Conservation (phyloP, 2,888 invertebrate species). For the Synergus gifuensis region DNA sequence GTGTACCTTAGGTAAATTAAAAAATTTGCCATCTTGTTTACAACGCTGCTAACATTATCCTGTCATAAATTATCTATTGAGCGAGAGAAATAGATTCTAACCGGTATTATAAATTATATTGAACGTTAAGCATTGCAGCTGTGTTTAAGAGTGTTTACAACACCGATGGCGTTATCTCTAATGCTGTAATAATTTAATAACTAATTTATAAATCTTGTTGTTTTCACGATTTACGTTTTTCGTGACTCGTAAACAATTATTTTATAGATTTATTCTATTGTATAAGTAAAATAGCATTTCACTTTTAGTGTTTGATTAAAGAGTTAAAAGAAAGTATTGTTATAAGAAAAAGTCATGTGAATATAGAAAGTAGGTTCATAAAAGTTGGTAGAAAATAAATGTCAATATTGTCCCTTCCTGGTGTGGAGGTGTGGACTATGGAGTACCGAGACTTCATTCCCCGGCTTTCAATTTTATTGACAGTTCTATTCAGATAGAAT, state of each 20-base stretch:
- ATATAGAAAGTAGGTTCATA: background rate
- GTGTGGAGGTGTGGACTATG: slow-evolving; percentile 13
- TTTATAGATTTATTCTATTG: background rate
- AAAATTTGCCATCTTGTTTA: background rate
- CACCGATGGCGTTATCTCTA: slow-evolving; percentile 11
- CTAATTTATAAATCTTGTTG: slow-evolving; percentile 8
- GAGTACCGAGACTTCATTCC: slow-evolving; percentile 21
- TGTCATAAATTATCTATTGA: slow-evolving; percentile 2
- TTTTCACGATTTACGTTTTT: slow-evolving; percentile 7
- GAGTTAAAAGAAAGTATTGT: background rate
- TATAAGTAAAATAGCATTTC: background rate
- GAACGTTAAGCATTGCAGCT: slow-evolving; percentile 1
- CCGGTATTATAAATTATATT: slow-evolving; percentile 39
- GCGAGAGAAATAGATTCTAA: slow-evolving; percentile 19
- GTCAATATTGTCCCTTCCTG: slow-evolving; percentile 18
- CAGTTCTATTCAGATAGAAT: slow-evolving; percentile 27
- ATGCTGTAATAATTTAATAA: background rate
- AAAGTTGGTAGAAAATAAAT: slow-evolving; percentile 3
- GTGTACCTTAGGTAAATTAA: background rate
- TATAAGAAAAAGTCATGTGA: background rate
- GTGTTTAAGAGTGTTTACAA: slow-evolving; percentile 30
- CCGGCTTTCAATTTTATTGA: slow-evolving; percentile 29
- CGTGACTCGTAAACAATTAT: background rate
- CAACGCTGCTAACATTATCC: background rate
- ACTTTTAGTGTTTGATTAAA: background rate